Base-by-base conservation (phyloP, 2,797 vertebrate genomes). In the Neosilurus mollespiculum region DNA sequence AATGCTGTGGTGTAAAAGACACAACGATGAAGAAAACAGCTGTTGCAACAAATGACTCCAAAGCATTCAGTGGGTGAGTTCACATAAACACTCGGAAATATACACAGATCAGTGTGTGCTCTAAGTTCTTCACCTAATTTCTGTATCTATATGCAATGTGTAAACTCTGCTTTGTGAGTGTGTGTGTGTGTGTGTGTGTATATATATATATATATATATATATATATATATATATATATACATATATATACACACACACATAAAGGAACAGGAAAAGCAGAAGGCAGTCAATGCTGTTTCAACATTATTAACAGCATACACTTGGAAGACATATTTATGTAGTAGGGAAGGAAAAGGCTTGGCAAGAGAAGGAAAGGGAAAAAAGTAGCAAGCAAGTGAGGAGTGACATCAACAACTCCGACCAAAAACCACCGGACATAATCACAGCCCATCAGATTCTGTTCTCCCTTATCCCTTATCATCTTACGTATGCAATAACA, bases 11-110 rank as follows among this genome's bases (percentile, higher is more conserved):
- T 51, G 61, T 87, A 80, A 81, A 64, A 79, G 58, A 76, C 81
- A 78, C 58, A 82, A 87, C 62, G 26, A 89, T 89, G 85, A 85
- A 84, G 85, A 88, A 87, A 85, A 87, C 88, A 86, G 80, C 82
- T 83, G 87, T 82, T 78, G 64, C 53, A 80, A 76, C 66, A 18
- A 75, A 78, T 54, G 78, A 81, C 43, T 62, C 58, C 59, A 51
- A 80, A 82, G 58, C 80, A 80, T 83, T 76, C 37, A 83, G 75
- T 51, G 64, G 85, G 90, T 91, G 85, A 89, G 90, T 87, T 79
- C 26, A 73, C 22, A 72, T 51, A 15, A 53, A 71, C 2, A 0
- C 15, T 24, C 15, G 3, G 49, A 53, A 24, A 53, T 26, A 9
- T 24, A 53, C 11, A 1, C 1, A 3, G 1, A 2, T 20, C 16